Evolutionary conservation across 1,140 invertebrate species (phyloP).

Genomic region (Drosophila kanapiae): DNA sequence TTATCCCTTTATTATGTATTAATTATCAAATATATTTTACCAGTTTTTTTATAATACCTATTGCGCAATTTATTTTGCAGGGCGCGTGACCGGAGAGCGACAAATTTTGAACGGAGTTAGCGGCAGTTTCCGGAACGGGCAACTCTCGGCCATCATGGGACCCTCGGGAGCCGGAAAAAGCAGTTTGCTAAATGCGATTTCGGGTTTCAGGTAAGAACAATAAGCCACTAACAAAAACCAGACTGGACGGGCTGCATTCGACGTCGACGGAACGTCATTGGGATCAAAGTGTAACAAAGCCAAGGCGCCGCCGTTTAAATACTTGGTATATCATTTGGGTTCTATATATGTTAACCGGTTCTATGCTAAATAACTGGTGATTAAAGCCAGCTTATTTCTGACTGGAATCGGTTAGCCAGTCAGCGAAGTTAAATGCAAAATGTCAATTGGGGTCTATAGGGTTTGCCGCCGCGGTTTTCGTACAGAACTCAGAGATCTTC

Average conservation of each 20-base stretch:
- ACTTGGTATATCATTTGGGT: slow-evolving; percentile 16
- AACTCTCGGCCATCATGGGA: slow-evolving; percentile 94
- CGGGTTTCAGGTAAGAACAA: slow-evolving; percentile 88
- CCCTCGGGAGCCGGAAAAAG: slow-evolving; percentile 94
- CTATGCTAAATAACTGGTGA: slow-evolving; percentile 21
- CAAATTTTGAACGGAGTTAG: slow-evolving; percentile 89
- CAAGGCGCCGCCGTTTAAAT: not conserved
- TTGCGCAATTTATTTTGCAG: slow-evolving; percentile 45
- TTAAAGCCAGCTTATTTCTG: slow-evolving; percentile 20
- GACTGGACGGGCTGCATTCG: slow-evolving; percentile 20
- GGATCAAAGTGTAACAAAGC: slow-evolving; percentile 31
- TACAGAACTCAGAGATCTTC: not conserved
- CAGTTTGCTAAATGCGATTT: slow-evolving; percentile 90
- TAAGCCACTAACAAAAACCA: slow-evolving; percentile 9
- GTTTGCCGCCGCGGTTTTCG: not conserved
- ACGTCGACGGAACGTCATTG: slow-evolving; percentile 14
- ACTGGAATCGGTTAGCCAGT: slow-evolving; percentile 3
- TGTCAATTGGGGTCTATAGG: slow-evolving; percentile 20
- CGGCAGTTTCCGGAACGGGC: slow-evolving; percentile 90
- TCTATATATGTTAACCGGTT: slow-evolving; percentile 39
- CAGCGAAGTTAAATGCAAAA: slow-evolving; percentile 28
- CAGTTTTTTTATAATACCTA: not conserved
- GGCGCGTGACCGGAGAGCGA: slow-evolving; percentile 71
- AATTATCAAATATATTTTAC: not conserved
- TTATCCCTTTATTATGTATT: too few relatives aligned